Percentiles rank a stretch among this genome's conserved stretches.
Evolutionary conservation across 2,888 invertebrate genomes (phyloP).

Genomic region (Polydrusus tereticollis): DNA sequence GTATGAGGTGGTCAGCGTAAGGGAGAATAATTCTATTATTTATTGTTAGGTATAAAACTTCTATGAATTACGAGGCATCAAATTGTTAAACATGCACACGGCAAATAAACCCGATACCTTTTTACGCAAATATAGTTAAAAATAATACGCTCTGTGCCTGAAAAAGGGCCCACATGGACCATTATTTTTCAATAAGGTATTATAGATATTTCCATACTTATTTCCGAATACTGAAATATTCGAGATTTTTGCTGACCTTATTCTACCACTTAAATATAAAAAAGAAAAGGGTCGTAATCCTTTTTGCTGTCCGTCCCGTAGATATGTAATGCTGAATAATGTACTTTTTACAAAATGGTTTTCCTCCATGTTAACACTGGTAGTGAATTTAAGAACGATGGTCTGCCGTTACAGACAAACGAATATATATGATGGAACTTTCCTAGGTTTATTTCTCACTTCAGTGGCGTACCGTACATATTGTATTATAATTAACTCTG

Average conservation of each 20-base stretch:
- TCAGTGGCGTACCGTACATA: not conserved
- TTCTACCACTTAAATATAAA: conserved; percentile 25
- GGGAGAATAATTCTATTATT: not conserved
- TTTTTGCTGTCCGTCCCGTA: conserved; percentile 24
- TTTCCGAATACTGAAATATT: conserved; percentile 30
- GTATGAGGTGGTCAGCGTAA: no score
- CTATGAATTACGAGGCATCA: not conserved
- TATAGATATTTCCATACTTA: conserved; percentile 25
- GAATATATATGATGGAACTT: conserved; percentile 13
- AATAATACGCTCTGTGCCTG: conserved; percentile 30
- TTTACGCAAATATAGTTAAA: conserved; percentile 34
- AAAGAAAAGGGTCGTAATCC: conserved; percentile 28
- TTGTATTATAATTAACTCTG: no score
- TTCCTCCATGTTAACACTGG: conserved; percentile 36
- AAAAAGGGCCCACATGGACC: conserved; percentile 25
- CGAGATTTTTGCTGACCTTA: conserved; percentile 36
- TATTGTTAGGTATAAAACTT: no score
- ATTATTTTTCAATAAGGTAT: conserved; percentile 35
- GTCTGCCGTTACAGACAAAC: conserved; percentile 16
- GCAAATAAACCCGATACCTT: conserved; percentile 7
- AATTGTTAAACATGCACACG: not conserved
- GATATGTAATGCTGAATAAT: conserved; percentile 36
- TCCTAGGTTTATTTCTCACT: not conserved
- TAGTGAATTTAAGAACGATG: conserved; percentile 31
- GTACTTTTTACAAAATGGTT: conserved; percentile 25